Conservation (phyloP, 2,797 vertebrate species). For the Etheostoma perlongum region DNA sequence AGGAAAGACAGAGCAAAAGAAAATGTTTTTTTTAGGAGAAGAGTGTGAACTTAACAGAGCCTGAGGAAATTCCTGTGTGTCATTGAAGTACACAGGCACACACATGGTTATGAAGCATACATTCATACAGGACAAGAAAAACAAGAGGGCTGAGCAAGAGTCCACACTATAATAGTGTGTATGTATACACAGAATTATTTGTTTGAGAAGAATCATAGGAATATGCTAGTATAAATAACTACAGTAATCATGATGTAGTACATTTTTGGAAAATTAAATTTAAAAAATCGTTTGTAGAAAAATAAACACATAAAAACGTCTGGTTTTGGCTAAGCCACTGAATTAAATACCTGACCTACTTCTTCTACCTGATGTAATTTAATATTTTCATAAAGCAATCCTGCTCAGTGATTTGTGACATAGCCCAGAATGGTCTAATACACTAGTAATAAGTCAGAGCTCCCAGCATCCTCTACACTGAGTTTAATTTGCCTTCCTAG, state of each 20-base stretch:
- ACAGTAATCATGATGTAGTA: not conserved
- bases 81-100: slow-evolving; percentile 4
- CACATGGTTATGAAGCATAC: not conserved
- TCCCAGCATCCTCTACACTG: not conserved
- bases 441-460: not conserved
- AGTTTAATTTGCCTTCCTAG: not conserved
- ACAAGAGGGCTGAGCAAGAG: not conserved
- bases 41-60: slow-evolving; percentile 47
- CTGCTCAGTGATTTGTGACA: not conserved
- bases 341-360: not conserved
- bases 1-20: not conserved
- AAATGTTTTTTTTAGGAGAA: slow-evolving; percentile 14
- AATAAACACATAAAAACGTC: not conserved
- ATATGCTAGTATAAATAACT: no score
- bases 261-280: not conserved
- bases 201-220: no score
- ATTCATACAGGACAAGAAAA: slow-evolving; percentile 2
- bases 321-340: not conserved
- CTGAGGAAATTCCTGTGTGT: slow-evolving; percentile 44
- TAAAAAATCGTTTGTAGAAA: no score
- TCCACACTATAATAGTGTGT: not conserved
- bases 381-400: not conserved
- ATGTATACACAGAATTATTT: no score
- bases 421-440: not conserved
- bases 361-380: not conserved